These are phyloP conservation scores for Scelioninae gen. 2 DNA, from an alignment of 2,888 invertebrate genomes.

Conservation along the genomic window DNA sequence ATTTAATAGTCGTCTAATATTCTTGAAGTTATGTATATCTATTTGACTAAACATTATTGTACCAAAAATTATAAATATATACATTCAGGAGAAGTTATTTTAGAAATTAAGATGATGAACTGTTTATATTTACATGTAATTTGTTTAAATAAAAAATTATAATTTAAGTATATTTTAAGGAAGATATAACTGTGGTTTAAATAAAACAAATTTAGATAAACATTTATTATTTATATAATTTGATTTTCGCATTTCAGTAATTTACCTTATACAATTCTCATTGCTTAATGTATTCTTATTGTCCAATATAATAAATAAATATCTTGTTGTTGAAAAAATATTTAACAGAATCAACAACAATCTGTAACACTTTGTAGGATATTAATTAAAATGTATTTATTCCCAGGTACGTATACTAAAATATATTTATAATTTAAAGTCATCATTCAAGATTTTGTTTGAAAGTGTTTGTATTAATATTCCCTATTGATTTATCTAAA, in stretches of 20 bases:
- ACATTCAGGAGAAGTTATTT: constrained; percentile 39
- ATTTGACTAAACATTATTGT: constrained; percentile 36
- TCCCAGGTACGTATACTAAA: too few relatives aligned
- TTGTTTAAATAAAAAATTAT: constrained; percentile 44
- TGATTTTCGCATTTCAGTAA: too few relatives aligned
- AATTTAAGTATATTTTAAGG: constrained; percentile 27
- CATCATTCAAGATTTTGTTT: too few relatives aligned
- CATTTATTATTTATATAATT: constrained; percentile 16
- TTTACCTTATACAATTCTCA: too few relatives aligned
- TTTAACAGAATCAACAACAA: constrained; percentile 32
- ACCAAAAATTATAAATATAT: constrained; percentile 40
- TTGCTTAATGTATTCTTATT: constrained; percentile 44
- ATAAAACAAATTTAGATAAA: constrained; percentile 10
- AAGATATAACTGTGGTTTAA: too few relatives aligned
- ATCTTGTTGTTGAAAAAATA: constrained; percentile 12
- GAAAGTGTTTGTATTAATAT: too few relatives aligned
- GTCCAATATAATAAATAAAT: constrained; percentile 41
- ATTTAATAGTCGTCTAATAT: constrained; percentile 14
- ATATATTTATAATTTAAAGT: too few relatives aligned
- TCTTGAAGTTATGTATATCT: constrained; percentile 10
- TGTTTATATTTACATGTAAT: constrained; percentile 50
- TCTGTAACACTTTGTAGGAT: constrained; percentile 28
- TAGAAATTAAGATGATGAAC: constrained; percentile 25
- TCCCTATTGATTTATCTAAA: too few relatives aligned
- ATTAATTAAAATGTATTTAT: constrained; percentile 23